Evolutionary conservation across 92 coral and sea anemone species (phyloP).

Genomic region (Porites evermanni): DNA sequence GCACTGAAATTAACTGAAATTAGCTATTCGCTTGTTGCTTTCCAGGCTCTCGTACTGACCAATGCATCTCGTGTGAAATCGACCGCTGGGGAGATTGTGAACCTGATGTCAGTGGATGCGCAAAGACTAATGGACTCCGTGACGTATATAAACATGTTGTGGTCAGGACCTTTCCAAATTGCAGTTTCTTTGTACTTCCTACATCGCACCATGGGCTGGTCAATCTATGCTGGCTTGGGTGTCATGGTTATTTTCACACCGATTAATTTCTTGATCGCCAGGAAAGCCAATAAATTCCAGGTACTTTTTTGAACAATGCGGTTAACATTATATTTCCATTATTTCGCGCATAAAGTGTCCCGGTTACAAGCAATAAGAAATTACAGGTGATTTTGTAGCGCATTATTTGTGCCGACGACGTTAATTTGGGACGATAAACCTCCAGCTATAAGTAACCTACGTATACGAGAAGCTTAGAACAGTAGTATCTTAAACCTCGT

Average conservation of each 20-base stretch:
- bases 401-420: too few species aligned
- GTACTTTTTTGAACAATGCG: conserved; percentile 19
- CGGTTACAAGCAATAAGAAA: too few species aligned
- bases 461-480: too few species aligned
- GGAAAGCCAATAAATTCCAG: conserved; percentile 68
- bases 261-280: conserved; percentile 65
- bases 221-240: conserved; percentile 76
- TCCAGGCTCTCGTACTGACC: conserved; percentile 73
- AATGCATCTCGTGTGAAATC: conserved; percentile 69
- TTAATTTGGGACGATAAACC: too few species aligned
- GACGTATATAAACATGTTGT: conserved; percentile 69
- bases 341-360: too few species aligned
- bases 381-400: too few species aligned
- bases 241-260: conserved; percentile 83
- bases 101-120: conserved; percentile 88
- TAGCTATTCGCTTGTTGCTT: background rate
- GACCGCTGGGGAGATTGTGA: conserved; percentile 90
- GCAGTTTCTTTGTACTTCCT: conserved; percentile 69
- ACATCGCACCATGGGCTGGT: conserved; percentile 77
- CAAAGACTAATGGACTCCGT: conserved; percentile 70
- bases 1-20: background rate
- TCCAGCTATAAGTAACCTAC: too few species aligned
- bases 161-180: conserved; percentile 81
- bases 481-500: too few species aligned
- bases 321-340: too few species aligned